phyloP scores from a whole-genome alignment of 2,888 invertebrate species.

The Lepidonotus clava region DNA sequence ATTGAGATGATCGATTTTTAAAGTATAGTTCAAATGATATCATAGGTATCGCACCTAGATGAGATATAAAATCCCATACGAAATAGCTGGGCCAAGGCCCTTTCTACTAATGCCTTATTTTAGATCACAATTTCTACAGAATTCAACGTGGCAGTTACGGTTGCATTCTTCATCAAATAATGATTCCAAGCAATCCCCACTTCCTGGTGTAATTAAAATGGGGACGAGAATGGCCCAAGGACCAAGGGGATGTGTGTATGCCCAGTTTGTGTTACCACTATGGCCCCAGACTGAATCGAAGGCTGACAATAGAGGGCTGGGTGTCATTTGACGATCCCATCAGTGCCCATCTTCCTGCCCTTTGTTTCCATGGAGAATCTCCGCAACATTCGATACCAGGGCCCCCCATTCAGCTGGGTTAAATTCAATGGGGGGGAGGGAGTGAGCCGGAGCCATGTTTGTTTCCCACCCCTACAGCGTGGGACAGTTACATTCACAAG shows the following conservation, averaged over 20 bases:
- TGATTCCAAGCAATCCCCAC: not conserved
- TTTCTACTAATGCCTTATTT: not conserved
- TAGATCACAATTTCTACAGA: not conserved
- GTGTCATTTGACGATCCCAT: not conserved
- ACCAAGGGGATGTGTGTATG: not conserved
- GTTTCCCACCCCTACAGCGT: not conserved
- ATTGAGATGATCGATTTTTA: no score
- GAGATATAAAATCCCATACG: no score
- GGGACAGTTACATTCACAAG: not conserved
- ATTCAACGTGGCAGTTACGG: not conserved
- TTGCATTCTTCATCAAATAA: not conserved
- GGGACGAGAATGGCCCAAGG: not conserved
- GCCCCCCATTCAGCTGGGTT: constrained; percentile 25
- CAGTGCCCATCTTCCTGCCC: not conserved
- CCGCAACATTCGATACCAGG: constrained; percentile 4
- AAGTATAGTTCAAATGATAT: no score
- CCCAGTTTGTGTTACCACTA: not conserved
- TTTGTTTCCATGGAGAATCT: constrained; percentile 2
- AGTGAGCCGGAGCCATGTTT: constrained; percentile 34
- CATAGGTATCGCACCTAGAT: no score
- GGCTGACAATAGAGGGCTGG: constrained; percentile 6
- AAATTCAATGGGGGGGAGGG: not conserved
- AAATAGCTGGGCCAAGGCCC: no score
- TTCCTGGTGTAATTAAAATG: not conserved
- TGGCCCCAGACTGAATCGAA: not conserved